Evolutionary conservation across 2,113 vertebrate species (phyloP), one percentile per base, ranked within the genome.

Genomic region (Phoenicopterus ruber): DNA sequence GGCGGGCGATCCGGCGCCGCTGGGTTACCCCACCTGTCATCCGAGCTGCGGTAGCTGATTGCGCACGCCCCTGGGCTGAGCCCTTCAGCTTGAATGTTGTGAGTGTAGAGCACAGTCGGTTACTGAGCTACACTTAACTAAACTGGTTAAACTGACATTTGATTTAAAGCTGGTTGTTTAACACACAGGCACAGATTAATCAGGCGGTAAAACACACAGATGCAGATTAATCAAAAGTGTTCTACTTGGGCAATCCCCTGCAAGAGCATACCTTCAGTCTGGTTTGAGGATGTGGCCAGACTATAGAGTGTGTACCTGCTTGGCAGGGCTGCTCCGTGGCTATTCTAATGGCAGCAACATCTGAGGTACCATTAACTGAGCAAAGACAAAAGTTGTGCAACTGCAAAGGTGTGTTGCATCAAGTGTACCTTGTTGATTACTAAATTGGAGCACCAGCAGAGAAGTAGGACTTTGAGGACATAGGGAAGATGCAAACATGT

Each of bases 1-100:
- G 24, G 7, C n/a, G 10, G 0, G 1, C 44, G 24, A 11, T 13
- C 36, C 69, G 42, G 5, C 91, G 59, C 29, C 4, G 0, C 16
- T 61, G 59, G 40, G 58, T 86, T 69, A 8, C 18, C 49, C 26
- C 32, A 22, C 1, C 18, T 32, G 11, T 40, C 66, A 20, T 8
- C 49, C 22, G 54, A 26, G 65, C 77, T 77, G 42, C 31, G 78
- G 6, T 47, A 32, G 40, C 42, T 16, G 4, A 19, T 72, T 65
- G 44, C 0, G 1, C 29, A 34, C 1, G 2, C 8, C 40, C 34
- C 54, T 57, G 65, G 50, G 20, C 67, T 82, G 42, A 91, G 66
- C 38, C 36, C 63, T n/a, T 8, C 3, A 17, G 4, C 28, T 44
- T n/a, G 38, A 46, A 20, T 7, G 5, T 7, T 49, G 38, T 13